Base-by-base conservation (phyloP, 2,888 invertebrate genomes). In the Cyaniris semiargus region DNA sequence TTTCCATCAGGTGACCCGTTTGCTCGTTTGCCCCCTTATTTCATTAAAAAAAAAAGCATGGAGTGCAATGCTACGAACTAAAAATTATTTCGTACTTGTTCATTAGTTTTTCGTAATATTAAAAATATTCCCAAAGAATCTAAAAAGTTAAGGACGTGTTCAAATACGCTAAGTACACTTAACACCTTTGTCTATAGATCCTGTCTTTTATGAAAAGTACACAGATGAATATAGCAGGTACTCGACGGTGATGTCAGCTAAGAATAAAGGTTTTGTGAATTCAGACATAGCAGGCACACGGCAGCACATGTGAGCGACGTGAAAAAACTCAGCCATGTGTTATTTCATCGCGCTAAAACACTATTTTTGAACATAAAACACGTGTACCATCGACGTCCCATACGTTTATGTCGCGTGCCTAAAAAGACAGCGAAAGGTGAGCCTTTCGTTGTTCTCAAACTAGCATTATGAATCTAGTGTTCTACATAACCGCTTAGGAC, bases 261-360 rank as follows among this genome's bases (percentile, higher is more conserved):
- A 31, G 27, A 27, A 66, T 27, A 31, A 66, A 66, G 66, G 66
- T 66, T 66, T 66, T 66, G 66, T 66, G 66, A 66, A 66, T 31
- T 27, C 66, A 66, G 15, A 21, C 13, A 66, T 5, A 31, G 27
- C 66, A 66, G 23, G 23, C 60, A 23, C 13, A 60, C 4, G 60
- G 70, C 38, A 38, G 38, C 38, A 71, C 38, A 21, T 71, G 71
- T 38, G 34, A 27, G 74, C 18, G 53, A 48, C 53, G 48, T 74
- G 27, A 48, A 48, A 74, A 53, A 74, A 74, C 74, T 74, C 74
- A 74, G 23, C 3, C 74, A 74, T 74, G 53, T 48, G 74, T 74
- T 27, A 53, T 53, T 74, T 74, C 48, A 74, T 74, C 27, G 23
- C 74, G 74, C 74, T 74, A 27, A 74, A 74, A 48, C 48, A 44